Evolutionary conservation across 2,888 invertebrate species (phyloP).

Genomic region (Tachystola acroxantha): DNA sequence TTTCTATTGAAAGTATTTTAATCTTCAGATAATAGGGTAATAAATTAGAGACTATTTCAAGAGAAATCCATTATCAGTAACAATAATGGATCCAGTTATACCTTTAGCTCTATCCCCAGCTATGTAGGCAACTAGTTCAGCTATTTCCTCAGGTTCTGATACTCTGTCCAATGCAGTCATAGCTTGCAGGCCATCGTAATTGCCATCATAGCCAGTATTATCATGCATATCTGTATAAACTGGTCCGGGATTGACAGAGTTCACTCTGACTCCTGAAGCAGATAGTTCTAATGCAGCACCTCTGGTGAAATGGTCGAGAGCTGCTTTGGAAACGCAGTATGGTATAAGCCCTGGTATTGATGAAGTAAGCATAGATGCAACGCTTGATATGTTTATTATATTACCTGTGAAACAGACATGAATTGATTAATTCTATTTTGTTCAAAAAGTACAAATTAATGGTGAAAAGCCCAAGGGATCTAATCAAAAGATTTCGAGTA

Average conservation of each 20-base stretch:
- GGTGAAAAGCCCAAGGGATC: too few relatives aligned
- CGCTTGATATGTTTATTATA: slow-evolving; percentile 1
- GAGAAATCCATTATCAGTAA: not conserved
- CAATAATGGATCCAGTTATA: not conserved
- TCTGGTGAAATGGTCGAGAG: too few relatives aligned
- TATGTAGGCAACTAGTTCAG: slow-evolving; percentile 20
- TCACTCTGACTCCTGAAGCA: too few relatives aligned
- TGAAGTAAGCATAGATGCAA: not conserved
- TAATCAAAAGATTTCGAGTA: too few relatives aligned
- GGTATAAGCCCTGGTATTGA: slow-evolving; percentile 4
- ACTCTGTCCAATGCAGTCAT: slow-evolving; percentile 25
- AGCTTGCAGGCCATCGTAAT: slow-evolving; percentile 3
- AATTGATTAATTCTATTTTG: too few relatives aligned
- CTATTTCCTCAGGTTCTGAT: slow-evolving; percentile 26
- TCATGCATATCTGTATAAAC: slow-evolving; percentile 51
- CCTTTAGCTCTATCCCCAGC: slow-evolving; percentile 5
- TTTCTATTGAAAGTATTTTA: too few relatives aligned
- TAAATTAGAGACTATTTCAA: too few relatives aligned
- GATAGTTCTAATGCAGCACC: too few relatives aligned
- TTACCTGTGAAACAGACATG: not conserved
- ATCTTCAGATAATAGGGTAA: too few relatives aligned
- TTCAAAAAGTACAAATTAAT: too few relatives aligned
- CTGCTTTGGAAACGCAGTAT: slow-evolving; percentile 85
- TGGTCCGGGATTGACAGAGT: slow-evolving; percentile 86
- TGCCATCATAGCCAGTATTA: not conserved